phyloP scores from a whole-genome alignment of 2,888 invertebrate genomes.

The Deilephila elpenor region DNA sequence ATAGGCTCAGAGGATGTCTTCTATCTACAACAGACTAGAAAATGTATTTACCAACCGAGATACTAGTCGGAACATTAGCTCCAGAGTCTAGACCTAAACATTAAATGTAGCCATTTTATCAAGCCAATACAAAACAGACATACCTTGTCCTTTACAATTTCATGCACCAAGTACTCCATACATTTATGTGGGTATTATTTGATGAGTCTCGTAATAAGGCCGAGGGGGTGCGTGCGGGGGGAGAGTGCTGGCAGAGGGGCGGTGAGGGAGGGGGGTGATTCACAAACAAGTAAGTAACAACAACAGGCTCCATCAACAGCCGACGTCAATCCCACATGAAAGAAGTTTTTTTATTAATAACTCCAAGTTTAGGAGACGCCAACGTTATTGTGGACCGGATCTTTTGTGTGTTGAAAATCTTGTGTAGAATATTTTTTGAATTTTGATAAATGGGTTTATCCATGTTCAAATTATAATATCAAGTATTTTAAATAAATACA shows the following conservation, averaged over 20 bases:
- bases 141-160: background rate
- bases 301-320: constrained; percentile 47
- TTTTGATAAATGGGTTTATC: too few relatives aligned
- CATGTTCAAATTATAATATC: too few relatives aligned
- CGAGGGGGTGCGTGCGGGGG: background rate
- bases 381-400: constrained; percentile 16
- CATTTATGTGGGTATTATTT: background rate
- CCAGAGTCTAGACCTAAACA: too few relatives aligned
- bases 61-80: too few relatives aligned
- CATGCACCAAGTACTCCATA: background rate
- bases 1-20: too few relatives aligned
- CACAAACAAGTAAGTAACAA: constrained; percentile 46
- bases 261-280: background rate
- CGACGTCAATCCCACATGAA: constrained; percentile 61
- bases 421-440: too few relatives aligned
- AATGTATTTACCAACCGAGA: too few relatives aligned
- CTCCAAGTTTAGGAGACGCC: background rate
- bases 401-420: background rate
- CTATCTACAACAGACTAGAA: too few relatives aligned
- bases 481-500: too few relatives aligned
- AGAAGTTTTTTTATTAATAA: constrained; percentile 51
- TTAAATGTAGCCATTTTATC: background rate
- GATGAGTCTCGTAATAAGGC: background rate
- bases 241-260: background rate
- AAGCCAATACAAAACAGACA: background rate